Conservation (phyloP, 2,797 vertebrate species). For the Myotis findleyi region DNA sequence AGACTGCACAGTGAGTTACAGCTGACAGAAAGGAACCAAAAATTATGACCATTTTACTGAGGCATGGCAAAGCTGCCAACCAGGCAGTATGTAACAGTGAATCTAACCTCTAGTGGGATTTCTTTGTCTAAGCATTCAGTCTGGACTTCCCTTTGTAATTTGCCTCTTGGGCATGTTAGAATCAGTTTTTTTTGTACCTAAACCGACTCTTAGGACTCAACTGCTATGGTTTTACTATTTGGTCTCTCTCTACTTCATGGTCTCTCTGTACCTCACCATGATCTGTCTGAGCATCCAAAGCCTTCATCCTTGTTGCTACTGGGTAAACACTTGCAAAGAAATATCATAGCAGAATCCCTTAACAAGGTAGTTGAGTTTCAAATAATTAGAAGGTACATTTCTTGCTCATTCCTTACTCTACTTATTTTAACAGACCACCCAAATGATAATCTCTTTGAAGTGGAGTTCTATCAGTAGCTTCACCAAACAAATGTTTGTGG, state of each 20-base stretch:
- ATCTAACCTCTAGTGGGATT: neutral
- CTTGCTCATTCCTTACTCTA: neutral
- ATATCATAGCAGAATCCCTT: neutral
- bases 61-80: neutral
- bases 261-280: neutral
- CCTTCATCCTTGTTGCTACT: neutral
- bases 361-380: neutral
- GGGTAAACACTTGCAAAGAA: neutral
- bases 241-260: neutral
- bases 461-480: neutral
- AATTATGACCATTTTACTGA: slow-evolving; percentile 22
- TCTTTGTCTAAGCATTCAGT: slow-evolving; percentile 24
- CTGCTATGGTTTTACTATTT: neutral
- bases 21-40: slow-evolving; percentile 39
- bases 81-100: neutral
- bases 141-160: neutral
- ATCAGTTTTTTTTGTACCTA: neutral
- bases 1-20: neutral
- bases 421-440: neutral
- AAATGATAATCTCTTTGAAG: neutral
- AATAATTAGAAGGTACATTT: neutral
- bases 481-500: neutral
- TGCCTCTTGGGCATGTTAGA: neutral
- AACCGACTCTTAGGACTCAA: neutral
- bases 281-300: neutral